Conservation (phyloP, 2,888 invertebrate genomes). For the Galerucella nymphaeae region DNA sequence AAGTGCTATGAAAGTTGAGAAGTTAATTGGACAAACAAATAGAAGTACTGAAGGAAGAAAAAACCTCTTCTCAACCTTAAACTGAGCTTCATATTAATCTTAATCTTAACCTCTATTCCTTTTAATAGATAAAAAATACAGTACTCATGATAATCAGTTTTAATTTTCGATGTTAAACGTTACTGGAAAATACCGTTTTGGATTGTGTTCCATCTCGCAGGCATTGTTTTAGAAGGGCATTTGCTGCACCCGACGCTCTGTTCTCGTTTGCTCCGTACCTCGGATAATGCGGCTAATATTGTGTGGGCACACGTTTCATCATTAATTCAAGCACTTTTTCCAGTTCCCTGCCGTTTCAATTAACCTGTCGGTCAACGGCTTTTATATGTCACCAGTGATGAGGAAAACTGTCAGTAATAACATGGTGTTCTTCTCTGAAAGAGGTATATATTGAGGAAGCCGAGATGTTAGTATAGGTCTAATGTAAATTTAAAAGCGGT, state of each 20-base stretch:
- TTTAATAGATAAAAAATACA: not conserved
- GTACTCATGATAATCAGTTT: not conserved
- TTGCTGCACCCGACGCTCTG: not conserved
- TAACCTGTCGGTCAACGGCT: constrained; percentile 45
- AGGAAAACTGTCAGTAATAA: constrained; percentile 20
- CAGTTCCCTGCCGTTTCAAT: constrained; percentile 43
- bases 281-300: constrained; percentile 43
- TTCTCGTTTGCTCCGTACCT: constrained; percentile 12
- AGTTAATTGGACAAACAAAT: too few species aligned
- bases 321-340: constrained; percentile 49
- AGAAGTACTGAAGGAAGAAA: too few species aligned
- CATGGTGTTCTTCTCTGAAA: constrained; percentile 16
- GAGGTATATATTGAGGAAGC: not conserved
- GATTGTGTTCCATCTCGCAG: not conserved
- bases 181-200: not conserved
- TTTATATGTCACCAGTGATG: constrained; percentile 26
- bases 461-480: not conserved
- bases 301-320: constrained; percentile 46
- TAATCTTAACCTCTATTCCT: too few species aligned
- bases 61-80: too few species aligned
- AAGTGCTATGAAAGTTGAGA: too few species aligned
- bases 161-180: not conserved
- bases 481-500: not conserved
- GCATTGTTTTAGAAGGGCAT: not conserved
- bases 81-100: too few species aligned